Percentiles rank a stretch among this genome's conserved stretches.
These are phyloP conservation scores for Cariama cristata DNA, from an alignment of 2,113 vertebrate genomes.

Conservation along the genomic window DNA sequence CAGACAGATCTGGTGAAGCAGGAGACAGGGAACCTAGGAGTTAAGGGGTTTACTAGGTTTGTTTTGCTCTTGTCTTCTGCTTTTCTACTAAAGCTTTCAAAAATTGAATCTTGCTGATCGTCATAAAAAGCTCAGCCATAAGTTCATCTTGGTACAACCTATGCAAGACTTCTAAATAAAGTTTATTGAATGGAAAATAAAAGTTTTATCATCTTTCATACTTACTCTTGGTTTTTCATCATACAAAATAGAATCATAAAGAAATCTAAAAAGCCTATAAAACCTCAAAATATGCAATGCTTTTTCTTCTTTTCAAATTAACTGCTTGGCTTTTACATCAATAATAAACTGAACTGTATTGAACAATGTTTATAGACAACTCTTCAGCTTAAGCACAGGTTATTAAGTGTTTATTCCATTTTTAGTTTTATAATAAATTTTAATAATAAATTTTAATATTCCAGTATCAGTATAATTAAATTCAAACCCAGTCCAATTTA, in stretches of 20 bases:
- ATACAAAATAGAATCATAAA: not conserved
- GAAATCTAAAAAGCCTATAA: not conserved
- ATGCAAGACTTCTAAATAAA: not conserved
- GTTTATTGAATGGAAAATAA: not conserved
- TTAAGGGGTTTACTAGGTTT: not conserved
- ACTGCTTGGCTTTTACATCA: not conserved
- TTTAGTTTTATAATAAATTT: not conserved
- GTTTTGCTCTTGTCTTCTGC: not conserved
- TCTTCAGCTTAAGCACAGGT: not conserved
- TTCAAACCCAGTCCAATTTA: not conserved
- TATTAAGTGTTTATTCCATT: not conserved
- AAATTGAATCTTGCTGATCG: not conserved
- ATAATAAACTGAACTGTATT: not conserved
- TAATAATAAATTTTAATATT: not conserved
- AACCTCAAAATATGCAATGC: not conserved
- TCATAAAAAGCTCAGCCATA: not conserved
- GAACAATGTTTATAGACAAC: not conserved
- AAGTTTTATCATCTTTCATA: not conserved
- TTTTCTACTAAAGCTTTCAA: not conserved
- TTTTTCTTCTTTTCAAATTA: not conserved
- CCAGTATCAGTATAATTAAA: not conserved
- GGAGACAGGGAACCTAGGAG: not conserved
- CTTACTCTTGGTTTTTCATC: not conserved
- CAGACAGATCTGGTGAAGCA: not conserved
- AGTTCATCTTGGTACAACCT: not conserved